A percentile compares a stretch with the other conserved stretches of the same genome.
Conservation (phyloP, 1,140 invertebrate genomes). For the Nixonia krombeini region DNA sequence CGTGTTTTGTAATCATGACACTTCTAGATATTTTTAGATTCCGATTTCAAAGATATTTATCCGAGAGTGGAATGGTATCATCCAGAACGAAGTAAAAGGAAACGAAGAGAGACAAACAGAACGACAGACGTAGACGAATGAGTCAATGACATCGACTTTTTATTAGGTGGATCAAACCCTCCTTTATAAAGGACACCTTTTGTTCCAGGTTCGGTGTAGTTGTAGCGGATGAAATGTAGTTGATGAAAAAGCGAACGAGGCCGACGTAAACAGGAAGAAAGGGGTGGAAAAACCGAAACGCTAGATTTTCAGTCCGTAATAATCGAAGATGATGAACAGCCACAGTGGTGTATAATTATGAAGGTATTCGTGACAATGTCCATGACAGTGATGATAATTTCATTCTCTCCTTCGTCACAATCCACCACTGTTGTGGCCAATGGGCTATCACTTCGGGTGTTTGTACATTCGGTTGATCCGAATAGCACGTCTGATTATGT, state of each 20-base stretch:
- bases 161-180: conserved; percentile 57
- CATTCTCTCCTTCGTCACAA: too few relatives aligned
- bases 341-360: conserved; percentile 22
- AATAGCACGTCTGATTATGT: too few relatives aligned
- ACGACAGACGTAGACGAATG: conserved; percentile 10
- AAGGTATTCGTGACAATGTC: conserved; percentile 13
- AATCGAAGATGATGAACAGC: conserved; percentile 20
- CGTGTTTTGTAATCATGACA: too few relatives aligned
- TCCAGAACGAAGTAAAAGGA: conserved; percentile 17
- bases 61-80: too few relatives aligned
- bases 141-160: conserved; percentile 28
- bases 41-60: too few relatives aligned
- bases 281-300: conserved; percentile 22
- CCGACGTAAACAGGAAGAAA: conserved; percentile 34
- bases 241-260: conserved; percentile 41
- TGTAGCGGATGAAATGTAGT: conserved; percentile 26
- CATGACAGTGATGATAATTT: too few relatives aligned
- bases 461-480: too few relatives aligned
- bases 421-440: too few relatives aligned
- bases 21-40: too few relatives aligned
- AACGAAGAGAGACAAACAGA: conserved; percentile 18
- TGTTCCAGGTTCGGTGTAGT: conserved; percentile 42
- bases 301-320: conserved; percentile 33
- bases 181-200: conserved; percentile 62
- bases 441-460: too few relatives aligned